Evolutionary conservation across 2,888 invertebrate species (phyloP), one percentile per base, ranked within the genome.

Genomic region (Gisinianus flammeolus): DNA sequence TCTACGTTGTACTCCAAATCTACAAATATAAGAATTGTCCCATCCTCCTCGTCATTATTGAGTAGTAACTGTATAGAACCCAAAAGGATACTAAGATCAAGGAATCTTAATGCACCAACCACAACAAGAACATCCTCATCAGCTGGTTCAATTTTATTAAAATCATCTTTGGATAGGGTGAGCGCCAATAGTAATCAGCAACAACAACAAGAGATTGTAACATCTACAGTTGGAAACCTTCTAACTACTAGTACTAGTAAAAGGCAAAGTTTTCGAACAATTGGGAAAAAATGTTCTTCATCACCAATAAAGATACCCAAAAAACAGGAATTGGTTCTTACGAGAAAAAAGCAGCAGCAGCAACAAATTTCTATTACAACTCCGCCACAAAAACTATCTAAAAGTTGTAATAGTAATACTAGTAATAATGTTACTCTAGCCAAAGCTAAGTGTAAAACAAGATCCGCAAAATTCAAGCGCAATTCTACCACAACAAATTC

Each of bases 31-130:
- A n/a, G 31, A 52, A 24, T 52, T 26, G 24, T 28, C 8, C 24
- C 72, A 0, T n/a, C 67, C 4, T 24, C 72, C 0, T n/a, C 56
- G 8, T 31, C 54, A 22, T 56, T 56, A 22, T 19, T n/a, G 3
- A n/a, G n/a, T 19, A 52, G 33, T 16, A n/a, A n/a, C 16, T 56
- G 26, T 8, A 26, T 31, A 19, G 64, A 78, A 30, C 54, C 79
- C 10, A 79, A 79, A 26, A 76, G 82, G 71, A 80, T 83, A n/a
- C 69, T 83, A 2, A 79, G 83, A 4, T 83, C 83, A 19, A 44
- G 82, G 67, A 83, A 83, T 77, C 52, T 81, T 6, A 82, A 83
- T 79, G 73, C 80, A 33, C 52, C 80, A 22, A 76, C 77, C n/a
- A 77, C 28, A 10, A 79, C 67, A n/a, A n/a, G n/a, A n/a, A 44